These are phyloP conservation scores for Thalassoma bifasciatum DNA, from an alignment of 2,113 vertebrate genomes.

Conservation along the genomic window DNA sequence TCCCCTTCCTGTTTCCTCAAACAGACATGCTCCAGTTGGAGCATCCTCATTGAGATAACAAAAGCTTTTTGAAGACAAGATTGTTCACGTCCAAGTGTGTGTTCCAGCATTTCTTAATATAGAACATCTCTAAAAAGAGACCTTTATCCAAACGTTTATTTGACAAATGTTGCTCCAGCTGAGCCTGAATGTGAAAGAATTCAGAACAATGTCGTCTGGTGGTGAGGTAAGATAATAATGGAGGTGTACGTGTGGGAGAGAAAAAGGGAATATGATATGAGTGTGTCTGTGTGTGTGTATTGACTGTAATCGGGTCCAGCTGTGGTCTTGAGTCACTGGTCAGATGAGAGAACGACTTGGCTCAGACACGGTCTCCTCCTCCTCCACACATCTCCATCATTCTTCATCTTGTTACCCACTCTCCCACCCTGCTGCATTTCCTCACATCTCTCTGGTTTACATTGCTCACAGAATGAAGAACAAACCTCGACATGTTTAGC, in stretches of 20 bases:
- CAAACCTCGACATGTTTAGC: constrained; percentile 32
- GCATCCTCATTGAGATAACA: constrained; percentile 54
- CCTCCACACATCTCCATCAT: constrained; percentile 75
- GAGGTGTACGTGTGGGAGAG: constrained; percentile 55
- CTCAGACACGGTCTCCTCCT: constrained; percentile 59
- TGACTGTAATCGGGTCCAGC: constrained; percentile 77
- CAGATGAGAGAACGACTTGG: constrained; percentile 75
- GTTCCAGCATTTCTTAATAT: constrained; percentile 16
- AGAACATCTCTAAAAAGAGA: constrained; percentile 3
- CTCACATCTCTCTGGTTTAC: constrained; percentile 40
- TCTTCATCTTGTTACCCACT: constrained; percentile 75
- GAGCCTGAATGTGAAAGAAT: constrained; percentile 27
- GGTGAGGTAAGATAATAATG: constrained; percentile 45
- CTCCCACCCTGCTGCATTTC: constrained; percentile 38
- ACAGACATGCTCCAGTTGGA: constrained; percentile 73
- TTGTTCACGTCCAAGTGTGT: background rate
- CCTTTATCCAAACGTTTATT: background rate
- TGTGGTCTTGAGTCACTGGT: constrained; percentile 82
- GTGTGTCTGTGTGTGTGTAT: constrained; percentile 35
- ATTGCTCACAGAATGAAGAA: constrained; percentile 29
- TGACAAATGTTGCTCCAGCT: background rate
- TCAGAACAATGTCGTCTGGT: constrained; percentile 39
- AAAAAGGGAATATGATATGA: constrained; percentile 60
- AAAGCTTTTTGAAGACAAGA: constrained; percentile 30
- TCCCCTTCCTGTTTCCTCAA: constrained; percentile 81